These are phyloP conservation scores for Stercorarius parasiticus DNA, from an alignment of 2,113 vertebrate species.

Conservation along the genomic window DNA sequence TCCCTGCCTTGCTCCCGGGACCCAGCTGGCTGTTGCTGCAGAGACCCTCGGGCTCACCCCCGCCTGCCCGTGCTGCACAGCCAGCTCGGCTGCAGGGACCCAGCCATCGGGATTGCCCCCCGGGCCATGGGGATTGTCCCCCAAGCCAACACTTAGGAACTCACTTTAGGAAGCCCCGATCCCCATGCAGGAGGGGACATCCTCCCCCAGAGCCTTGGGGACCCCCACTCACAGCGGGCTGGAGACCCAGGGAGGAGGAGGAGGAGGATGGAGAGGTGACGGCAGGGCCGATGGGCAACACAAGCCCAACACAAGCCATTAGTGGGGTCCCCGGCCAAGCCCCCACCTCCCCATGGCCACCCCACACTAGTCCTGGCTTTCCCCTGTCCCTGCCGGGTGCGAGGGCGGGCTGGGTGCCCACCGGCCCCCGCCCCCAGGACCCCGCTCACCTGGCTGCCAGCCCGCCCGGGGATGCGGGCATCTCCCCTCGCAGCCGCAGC, in stretches of 20 bases:
- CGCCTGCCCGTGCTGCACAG: accelerated
- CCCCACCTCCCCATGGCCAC: neutral
- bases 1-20: neutral
- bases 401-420: neutral
- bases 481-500: neutral
- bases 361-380: neutral
- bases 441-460: constrained; percentile 19
- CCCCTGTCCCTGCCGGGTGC: neutral
- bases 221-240: accelerated
- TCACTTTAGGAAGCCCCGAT: neutral
- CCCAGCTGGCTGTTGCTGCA: neutral
- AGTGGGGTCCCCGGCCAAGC: neutral
- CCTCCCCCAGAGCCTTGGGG: neutral
- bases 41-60: accelerated
- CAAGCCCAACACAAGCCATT: neutral
- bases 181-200: neutral
- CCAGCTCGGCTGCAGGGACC: neutral
- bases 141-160: neutral
- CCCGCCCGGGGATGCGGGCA: neutral
- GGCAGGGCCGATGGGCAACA: neutral
- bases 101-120: neutral
- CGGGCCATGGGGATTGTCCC: neutral
- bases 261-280: neutral
- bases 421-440: neutral
- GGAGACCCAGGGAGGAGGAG: neutral